Evolutionary conservation across 53 echinoderm and acorn worm species (phyloP).

Genomic region (Holothuria scabra): DNA sequence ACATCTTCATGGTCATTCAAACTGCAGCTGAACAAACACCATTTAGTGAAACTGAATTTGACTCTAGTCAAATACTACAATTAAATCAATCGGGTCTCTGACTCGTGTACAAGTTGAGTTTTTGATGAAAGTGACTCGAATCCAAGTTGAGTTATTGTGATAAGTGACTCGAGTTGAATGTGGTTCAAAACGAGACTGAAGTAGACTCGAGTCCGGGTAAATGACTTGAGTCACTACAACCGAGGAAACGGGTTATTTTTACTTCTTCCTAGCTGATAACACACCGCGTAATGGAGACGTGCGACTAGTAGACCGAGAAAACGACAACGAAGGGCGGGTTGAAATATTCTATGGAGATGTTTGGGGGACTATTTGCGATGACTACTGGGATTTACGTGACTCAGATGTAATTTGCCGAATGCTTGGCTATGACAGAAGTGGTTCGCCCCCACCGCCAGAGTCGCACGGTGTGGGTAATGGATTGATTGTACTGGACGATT

Average conservation of each 20-base stretch:
- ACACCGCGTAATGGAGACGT: conserved; percentile 10
- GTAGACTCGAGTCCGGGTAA: too few species aligned
- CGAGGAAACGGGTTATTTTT: neutral
- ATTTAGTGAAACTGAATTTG: too few species aligned
- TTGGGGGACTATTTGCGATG: conserved; percentile 29
- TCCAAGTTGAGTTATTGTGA: too few species aligned
- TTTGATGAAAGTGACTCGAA: too few species aligned
- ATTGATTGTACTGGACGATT: neutral
- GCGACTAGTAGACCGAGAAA: neutral
- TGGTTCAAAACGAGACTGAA: too few species aligned
- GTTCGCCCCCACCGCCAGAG: neutral
- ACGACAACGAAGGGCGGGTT: conserved; percentile 2
- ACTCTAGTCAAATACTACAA: too few species aligned
- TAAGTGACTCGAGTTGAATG: too few species aligned
- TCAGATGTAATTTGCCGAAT: conserved; percentile 19
- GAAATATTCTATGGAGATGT: conserved; percentile 20
- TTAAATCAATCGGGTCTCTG: too few species aligned
- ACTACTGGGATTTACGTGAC: neutral
- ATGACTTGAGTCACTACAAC: too few species aligned
- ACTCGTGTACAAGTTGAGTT: too few species aligned
- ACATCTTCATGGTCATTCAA: too few species aligned
- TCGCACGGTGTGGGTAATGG: neutral
- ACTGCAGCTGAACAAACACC: too few species aligned
- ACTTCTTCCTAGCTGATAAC: neutral
- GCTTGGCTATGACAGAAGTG: conserved; percentile 22